Conservation (phyloP, 1,140 invertebrate genomes). For the Luehdorfia chinensis region DNA sequence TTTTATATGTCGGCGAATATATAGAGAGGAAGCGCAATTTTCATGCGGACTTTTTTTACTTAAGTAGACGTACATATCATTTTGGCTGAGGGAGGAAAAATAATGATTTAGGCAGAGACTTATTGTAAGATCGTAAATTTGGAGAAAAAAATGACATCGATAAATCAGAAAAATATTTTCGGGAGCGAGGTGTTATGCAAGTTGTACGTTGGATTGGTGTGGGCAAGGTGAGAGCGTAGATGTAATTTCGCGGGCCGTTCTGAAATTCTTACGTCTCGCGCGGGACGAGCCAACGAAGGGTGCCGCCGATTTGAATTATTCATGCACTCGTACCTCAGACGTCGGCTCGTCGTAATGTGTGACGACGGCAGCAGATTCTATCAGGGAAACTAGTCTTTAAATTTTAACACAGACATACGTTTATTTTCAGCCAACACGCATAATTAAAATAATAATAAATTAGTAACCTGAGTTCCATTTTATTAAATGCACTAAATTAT, state of each 20-base stretch:
- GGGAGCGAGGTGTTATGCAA: slow-evolving; percentile 3
- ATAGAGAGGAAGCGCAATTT: slow-evolving; percentile 19
- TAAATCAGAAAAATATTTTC: slow-evolving; percentile 14
- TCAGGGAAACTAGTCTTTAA: slow-evolving; percentile 30
- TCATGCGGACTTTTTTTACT: slow-evolving; percentile 10
- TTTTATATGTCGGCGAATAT: slow-evolving; percentile 15
- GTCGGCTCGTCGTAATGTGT: slow-evolving; percentile 41
- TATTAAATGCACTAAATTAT: too few species aligned
- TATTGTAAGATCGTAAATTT: slow-evolving; percentile 14
- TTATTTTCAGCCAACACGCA: too few species aligned
- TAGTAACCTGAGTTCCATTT: too few species aligned
- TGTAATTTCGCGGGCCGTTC: slow-evolving; percentile 20
- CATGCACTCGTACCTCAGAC: slow-evolving; percentile 46
- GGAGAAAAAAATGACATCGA: slow-evolving; percentile 14
- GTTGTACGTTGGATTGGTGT: not conserved
- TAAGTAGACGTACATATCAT: slow-evolving; percentile 6
- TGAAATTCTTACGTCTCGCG: slow-evolving; percentile 30
- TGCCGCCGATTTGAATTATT: slow-evolving; percentile 55
- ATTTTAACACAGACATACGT: slow-evolving; percentile 3
- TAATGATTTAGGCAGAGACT: slow-evolving; percentile 8
- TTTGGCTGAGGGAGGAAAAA: not conserved
- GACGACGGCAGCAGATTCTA: slow-evolving; percentile 27
- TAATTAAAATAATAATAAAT: too few species aligned
- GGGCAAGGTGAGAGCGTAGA: slow-evolving; percentile 2
- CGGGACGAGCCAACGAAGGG: slow-evolving; percentile 37